Evolutionary conservation across 1,140 invertebrate genomes (phyloP), one percentile per base, ranked within the genome.

Genomic region (Hyles euphorbiae): DNA sequence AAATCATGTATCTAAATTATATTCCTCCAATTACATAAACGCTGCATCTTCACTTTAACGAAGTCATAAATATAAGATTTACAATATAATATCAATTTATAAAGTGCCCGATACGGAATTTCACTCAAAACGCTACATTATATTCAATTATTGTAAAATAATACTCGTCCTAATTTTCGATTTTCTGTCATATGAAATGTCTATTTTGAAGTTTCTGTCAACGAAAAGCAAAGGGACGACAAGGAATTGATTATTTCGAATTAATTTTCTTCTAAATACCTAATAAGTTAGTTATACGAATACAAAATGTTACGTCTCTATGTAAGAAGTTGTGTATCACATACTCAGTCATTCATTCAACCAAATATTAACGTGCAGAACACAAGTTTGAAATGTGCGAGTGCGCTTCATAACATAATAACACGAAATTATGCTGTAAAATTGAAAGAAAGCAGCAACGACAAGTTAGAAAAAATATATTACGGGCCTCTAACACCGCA

Each of bases 401-500:
- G 51, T 60, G 49, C 63, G 49, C 68, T 52, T 56, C 58, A 72
- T 34, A 67, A 63, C 49, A 60, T 54, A 50, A 58, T 72, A 9
- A 46, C 54, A 45, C 70, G 77, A 40, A 56, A 70, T 43, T 82
- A 72, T 58, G 62, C 74, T 22, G 74, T 63, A 56, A 74, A 76
- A 70, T 45, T 64, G 60, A 69, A 63, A 43, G 65, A 77, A 48
- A 63, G 63, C 10, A 53, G 72, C 43, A 68, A 81, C 43, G 73
- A 68, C 32, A 70, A 83, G 47, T 55, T 77, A 49, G 83, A 89
- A 55, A 65, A 69, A 11, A 80, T 90, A 62, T 90, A 90, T 54
- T 73, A 78, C 61, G 97, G 96, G 5, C 81, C 85, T 1, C 77
- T 97, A 34, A 90, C 91, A 2, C 90, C 84, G 3, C 92, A 94